Percentiles rank a stretch among this genome's conserved stretches.
Evolutionary conservation across 2,888 invertebrate genomes (phyloP).

Genomic region (Plutella xylostella): DNA sequence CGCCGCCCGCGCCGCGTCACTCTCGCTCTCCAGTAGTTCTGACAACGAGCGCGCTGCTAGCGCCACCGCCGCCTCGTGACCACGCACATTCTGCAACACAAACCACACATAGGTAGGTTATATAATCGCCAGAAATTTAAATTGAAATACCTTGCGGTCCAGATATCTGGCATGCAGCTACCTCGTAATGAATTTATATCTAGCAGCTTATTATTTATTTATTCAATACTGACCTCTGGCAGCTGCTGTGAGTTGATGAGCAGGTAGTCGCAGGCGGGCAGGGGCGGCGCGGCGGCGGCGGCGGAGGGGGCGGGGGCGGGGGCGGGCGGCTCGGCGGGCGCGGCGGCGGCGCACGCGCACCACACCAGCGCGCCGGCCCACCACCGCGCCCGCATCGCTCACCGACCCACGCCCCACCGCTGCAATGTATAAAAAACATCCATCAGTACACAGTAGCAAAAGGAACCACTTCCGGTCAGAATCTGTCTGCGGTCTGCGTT

Average conservation of each 20-base stretch:
- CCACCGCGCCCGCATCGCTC: conserved; percentile 54
- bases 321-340: conserved; percentile 29
- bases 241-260: conserved; percentile 40
- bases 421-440: too few species aligned
- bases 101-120: too few species aligned
- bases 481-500: too few species aligned
- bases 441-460: too few species aligned
- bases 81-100: conserved; percentile 41
- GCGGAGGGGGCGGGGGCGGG: conserved; percentile 25
- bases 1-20: conserved; percentile 42
- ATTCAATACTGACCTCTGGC: conserved; percentile 30
- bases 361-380: conserved; percentile 56
- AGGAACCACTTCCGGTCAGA: too few species aligned
- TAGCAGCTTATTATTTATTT: background rate
- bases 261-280: conserved; percentile 35
- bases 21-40: conserved; percentile 45
- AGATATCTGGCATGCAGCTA: background rate
- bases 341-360: conserved; percentile 53
- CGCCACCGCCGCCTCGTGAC: conserved; percentile 52
- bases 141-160: too few species aligned
- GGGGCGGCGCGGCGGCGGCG: conserved; percentile 26
- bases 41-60: conserved; percentile 59
- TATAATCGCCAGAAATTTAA: too few species aligned
- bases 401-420: too few species aligned
- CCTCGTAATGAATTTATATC: background rate